Evolutionary conservation across 2,888 invertebrate genomes (phyloP).

Genomic region (Dryobota labecula): DNA sequence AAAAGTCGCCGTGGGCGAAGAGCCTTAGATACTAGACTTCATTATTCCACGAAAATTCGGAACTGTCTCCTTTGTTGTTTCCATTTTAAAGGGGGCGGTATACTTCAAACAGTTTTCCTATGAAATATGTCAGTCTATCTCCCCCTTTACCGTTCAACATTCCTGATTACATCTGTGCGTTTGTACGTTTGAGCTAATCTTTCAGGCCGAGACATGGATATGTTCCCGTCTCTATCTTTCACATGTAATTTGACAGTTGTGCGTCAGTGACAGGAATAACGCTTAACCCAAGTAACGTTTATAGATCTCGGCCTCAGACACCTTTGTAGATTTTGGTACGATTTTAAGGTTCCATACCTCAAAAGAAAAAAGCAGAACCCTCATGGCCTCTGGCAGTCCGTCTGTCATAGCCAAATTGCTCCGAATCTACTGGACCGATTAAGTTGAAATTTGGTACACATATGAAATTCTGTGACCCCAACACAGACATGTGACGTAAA

Average conservation of each 20-base stretch:
- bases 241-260: not conserved
- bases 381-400: too few relatives aligned
- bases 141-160: conserved; percentile 14
- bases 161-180: not conserved
- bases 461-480: too few relatives aligned
- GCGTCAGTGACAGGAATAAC: not conserved
- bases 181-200: not conserved
- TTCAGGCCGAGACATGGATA: not conserved
- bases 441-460: too few relatives aligned
- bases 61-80: conserved; percentile 14
- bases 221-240: too few relatives aligned
- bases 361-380: too few relatives aligned
- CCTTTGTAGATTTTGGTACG: not conserved
- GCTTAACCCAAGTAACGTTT: not conserved
- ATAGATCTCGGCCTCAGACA: not conserved
- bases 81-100: not conserved
- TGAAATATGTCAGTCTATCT: conserved; percentile 26
- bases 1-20: too few relatives aligned
- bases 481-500: too few relatives aligned
- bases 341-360: too few relatives aligned
- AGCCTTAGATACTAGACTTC: conserved; percentile 2
- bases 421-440: too few relatives aligned
- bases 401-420: too few relatives aligned
- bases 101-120: conserved; percentile 33
- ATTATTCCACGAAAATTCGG: not conserved